Base-by-base conservation (phyloP, 1,140 invertebrate genomes). In the Musca domestica region DNA sequence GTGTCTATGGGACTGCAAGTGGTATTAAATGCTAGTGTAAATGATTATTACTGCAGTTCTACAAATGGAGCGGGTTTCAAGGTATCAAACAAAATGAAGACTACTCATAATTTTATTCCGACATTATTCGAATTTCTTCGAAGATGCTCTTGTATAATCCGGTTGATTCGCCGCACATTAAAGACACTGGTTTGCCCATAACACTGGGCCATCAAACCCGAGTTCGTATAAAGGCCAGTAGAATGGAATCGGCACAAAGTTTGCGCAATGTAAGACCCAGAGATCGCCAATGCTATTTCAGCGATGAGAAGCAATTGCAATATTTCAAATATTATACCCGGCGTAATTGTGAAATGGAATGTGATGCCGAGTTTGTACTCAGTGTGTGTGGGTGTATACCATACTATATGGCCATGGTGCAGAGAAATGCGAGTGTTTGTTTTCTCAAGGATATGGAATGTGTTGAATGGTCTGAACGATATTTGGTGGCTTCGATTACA, bases 31-130 rank as follows among this genome's bases (percentile, higher is more conserved):
- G 88, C 88, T 1, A 85, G 90, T 63, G 68, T 88, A 0, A 83
- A 87, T 14, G 87, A 92, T 71, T 93, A 93, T 76, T 91, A 88
- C 75, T 93, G 91, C 70, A 90, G 90, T 4, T 90, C 90, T 0
- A 91, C 90, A 1, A 88, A 87, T 71, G 91, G 91, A 66, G 83
- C 86, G 25, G 91, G 92, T 20, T 93, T 93, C 74, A 92, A 92
- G 84, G 90, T 65, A 48, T 90, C 78, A 0, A 9, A 46, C 48
- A 30, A 30, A 30, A 10, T 41, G 5, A 5, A 41, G 2, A 12
- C 6, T 2, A 41, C 5, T 12, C 6, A 41, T 41, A 41, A 41
- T 7, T 41, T 4, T 30, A 30, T 30, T 30, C 27, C 3, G 9
- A 30, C 3, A 30, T 4, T 30, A 30, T 30, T 30, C 27, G n/a